Conservation (phyloP, 2,113 vertebrate species). For the Lepisosteus osseus region DNA sequence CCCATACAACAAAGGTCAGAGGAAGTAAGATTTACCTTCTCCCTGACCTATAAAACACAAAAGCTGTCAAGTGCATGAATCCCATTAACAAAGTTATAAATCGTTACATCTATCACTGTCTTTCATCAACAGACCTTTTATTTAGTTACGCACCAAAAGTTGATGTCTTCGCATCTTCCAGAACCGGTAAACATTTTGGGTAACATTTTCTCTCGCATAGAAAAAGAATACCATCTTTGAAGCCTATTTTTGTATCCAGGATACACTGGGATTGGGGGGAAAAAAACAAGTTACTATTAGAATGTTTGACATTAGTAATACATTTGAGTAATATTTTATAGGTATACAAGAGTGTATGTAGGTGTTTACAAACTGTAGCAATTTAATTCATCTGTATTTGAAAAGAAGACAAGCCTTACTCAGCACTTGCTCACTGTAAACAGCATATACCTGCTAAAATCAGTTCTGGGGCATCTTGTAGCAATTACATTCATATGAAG, state of each 20-base stretch:
- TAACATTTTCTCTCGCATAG: no score
- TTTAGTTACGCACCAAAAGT: neutral
- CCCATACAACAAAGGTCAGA: neutral
- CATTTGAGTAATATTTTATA: no score
- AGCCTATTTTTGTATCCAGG: no score
- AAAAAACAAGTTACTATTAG: no score
- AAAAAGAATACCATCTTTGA: no score
- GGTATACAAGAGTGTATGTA: no score
- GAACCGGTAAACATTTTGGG: neutral
- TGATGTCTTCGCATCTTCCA: conserved; percentile 6
- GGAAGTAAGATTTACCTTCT: neutral
- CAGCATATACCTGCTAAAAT: neutral
- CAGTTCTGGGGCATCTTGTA: neutral
- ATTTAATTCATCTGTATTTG: no score
- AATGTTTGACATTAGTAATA: no score
- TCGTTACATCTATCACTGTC: neutral
- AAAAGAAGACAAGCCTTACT: no score
- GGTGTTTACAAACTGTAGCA: no score
- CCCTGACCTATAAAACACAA: neutral
- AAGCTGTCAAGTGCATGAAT: neutral
- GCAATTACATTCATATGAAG: neutral
- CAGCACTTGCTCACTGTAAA: neutral
- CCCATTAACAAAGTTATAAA: conserved; percentile 6
- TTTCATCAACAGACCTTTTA: neutral
- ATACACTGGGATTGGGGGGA: no score